A percentile compares a stretch with the other conserved stretches of the same genome.
These are phyloP conservation scores for Calameuta pallipes DNA, from an alignment of 2,888 invertebrate genomes.

Conservation along the genomic window DNA sequence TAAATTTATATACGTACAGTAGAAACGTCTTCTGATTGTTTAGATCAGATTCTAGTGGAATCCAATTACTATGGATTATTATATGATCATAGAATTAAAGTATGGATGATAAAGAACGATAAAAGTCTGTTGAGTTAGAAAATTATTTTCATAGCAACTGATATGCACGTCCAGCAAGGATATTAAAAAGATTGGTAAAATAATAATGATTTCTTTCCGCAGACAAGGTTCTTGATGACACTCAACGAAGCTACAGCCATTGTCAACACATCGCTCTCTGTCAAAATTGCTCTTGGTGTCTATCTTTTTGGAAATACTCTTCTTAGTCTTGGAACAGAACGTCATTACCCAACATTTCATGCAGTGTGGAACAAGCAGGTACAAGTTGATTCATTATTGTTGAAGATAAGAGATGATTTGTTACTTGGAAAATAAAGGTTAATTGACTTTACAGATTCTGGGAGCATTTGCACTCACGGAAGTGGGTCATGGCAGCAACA, in stretches of 20 bases:
- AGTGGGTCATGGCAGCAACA: conserved; percentile 91
- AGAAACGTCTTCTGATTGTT: neutral
- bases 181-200: neutral
- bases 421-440: neutral
- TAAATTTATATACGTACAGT: conserved; percentile 7
- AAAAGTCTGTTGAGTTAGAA: neutral
- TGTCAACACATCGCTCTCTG: conserved; percentile 78
- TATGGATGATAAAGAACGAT: neutral
- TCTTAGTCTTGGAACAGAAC: conserved; percentile 80
- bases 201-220: conserved; percentile 37
- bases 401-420: neutral
- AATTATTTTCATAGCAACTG: neutral
- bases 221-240: conserved; percentile 81
- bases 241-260: conserved; percentile 81
- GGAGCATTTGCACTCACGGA: conserved; percentile 91
- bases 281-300: conserved; percentile 82
- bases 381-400: neutral
- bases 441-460: conserved; percentile 64
- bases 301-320: conserved; percentile 81
- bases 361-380: conserved; percentile 80
- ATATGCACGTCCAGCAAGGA: neutral
- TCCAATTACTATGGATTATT: neutral
- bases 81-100: neutral
- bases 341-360: conserved; percentile 77
- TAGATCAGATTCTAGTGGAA: neutral